Base-by-base conservation (phyloP, 1,140 invertebrate genomes). In the Drosophila oshimai region DNA sequence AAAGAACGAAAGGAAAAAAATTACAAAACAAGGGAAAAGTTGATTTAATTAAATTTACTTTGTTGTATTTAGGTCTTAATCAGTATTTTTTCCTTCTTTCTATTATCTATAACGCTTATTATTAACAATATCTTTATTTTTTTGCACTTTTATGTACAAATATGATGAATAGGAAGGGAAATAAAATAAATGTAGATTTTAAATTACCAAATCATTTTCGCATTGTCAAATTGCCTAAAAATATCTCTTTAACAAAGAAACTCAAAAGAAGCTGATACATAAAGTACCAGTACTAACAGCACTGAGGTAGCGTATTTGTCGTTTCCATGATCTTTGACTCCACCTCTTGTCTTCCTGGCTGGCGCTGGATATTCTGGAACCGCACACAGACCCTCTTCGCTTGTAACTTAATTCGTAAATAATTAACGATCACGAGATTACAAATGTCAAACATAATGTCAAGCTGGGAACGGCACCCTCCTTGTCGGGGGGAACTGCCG, bases 381-480 rank as follows among this genome's bases (percentile, higher is more conserved):
- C n/a, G n/a, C n/a, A n/a, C n/a, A n/a, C n/a, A n/a, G 17, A 26
- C 24, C 57, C 24, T 20, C 24, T 36, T 33, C 20, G 42, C 55
- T 74, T 71, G 83, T 83, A 78, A 75, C 88, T 81, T 80, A 90
- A 90, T 90, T 90, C 89, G 74, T 79, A 90, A 90, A 90, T 89
- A 90, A 90, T 90, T 90, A 90, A 90, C 89, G 89, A 90, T 90
- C 89, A 45, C 81, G 47, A 86, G 89, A 90, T 90, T 90, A 90
- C 89, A 90, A 90, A 90, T 90, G 89, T 90, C 89, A 90, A 90
- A 90, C 71, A 83, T 61, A 90, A 83, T 90, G 89, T 90, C 89
- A 90, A 76, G 41, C 80, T 72, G 80, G 53, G 45, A 58, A 62
- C 57, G 67, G 37, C 67, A 51, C 57, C 64, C 47, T 58, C 29